Evolutionary conservation across 2,888 invertebrate genomes (phyloP).

Genomic region (Pemphredon lugubris): DNA sequence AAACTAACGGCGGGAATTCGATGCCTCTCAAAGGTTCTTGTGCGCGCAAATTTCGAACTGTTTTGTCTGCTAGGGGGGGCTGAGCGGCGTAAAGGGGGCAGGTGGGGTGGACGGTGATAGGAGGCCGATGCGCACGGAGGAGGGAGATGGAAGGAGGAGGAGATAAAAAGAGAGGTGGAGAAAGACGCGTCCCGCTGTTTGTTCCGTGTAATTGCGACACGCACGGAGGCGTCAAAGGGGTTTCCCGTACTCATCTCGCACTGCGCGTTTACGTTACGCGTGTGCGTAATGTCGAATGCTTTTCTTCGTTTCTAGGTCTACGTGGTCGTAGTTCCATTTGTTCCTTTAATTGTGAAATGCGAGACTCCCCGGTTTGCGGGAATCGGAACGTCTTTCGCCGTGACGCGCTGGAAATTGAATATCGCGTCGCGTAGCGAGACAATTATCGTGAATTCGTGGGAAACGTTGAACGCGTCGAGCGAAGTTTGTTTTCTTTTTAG

Average conservation of each 20-base stretch:
- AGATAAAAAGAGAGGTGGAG: constrained; percentile 9
- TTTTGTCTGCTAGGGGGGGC: constrained; percentile 34
- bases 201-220: constrained; percentile 54
- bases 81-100: neutral
- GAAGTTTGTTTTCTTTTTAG: too few relatives aligned
- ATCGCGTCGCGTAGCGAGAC: too few relatives aligned
- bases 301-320: constrained; percentile 6
- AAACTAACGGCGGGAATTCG: constrained; percentile 40
- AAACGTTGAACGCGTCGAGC: too few relatives aligned
- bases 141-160: neutral
- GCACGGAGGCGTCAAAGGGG: constrained; percentile 47
- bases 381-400: too few relatives aligned
- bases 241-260: constrained; percentile 26
- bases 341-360: constrained; percentile 21
- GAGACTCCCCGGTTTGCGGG: constrained; percentile 4
- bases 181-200: constrained; percentile 44
- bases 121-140: constrained; percentile 1
- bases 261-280: constrained; percentile 1
- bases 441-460: too few relatives aligned
- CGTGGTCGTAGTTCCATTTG: neutral
- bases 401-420: too few relatives aligned
- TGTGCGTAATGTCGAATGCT: constrained; percentile 19
- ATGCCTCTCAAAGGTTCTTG: constrained; percentile 40
- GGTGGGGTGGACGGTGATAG: neutral
- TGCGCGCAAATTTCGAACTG: constrained; percentile 40